Evolutionary conservation across 1,140 invertebrate genomes (phyloP), one percentile per base, ranked within the genome.

Genomic region (Eupeodes corollae): DNA sequence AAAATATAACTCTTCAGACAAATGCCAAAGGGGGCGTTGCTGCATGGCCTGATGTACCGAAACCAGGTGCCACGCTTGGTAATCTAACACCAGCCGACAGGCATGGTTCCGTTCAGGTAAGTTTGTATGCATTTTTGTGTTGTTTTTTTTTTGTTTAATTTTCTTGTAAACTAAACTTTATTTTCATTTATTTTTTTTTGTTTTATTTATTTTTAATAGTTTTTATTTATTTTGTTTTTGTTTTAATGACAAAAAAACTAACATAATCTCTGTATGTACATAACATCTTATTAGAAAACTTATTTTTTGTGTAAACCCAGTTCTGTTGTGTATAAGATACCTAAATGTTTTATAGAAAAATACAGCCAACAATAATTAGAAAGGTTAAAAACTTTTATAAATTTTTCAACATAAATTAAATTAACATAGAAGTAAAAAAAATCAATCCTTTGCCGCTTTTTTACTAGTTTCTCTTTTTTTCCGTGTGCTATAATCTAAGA

Each of bases 91-190:
- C 90, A 58, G 89, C 89, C 63, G 89, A 92, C 76, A 82, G 90
- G 71, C 89, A 92, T 73, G 91, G 91, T 70, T 91, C 88, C 67
- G 88, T 91, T 59, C 88, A 92, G 87, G 87, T 91, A 78, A 78
- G 75, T 74, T 65, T 60, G 56, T 49, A 43, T 52, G 50, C 51
- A 42, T 42, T 18, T 53, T 37, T 46, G 12, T n/a, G 5, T 42
- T 14, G 6, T 40, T 41, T 41, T 41, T 5, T 16, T 5, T 41
- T 41, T 14, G 39, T 33, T 33, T 44, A 13, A 19, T 44, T n/a
- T n/a, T 31, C 35, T 26, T 26, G 21, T 26, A 13, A 19, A 56
- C 18, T 38, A 35, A 30, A 43, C 38, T 33, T 49, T 37, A 21
- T 37, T 59, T 44, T 49, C 39, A 52, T 59, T 50, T 47, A 48